These are phyloP conservation scores for Microplitis deprimator DNA, from an alignment of 2,888 invertebrate genomes.

Conservation along the genomic window DNA sequence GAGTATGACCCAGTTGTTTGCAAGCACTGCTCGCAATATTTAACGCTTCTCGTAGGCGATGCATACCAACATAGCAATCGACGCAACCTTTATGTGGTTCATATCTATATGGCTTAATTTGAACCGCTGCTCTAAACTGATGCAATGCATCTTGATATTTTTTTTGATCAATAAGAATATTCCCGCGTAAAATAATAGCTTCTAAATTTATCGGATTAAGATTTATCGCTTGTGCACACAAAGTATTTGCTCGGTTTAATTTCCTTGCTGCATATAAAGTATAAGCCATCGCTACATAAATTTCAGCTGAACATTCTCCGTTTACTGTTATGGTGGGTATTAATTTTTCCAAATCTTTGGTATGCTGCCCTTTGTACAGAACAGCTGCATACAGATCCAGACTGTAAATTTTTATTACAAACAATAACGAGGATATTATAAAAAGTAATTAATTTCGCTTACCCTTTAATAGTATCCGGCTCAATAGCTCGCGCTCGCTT, in stretches of 20 bases:
- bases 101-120: conserved; percentile 77
- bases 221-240: conserved; percentile 81
- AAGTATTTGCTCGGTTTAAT: conserved; percentile 79
- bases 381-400: conserved; percentile 79
- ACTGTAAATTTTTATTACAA: conserved; percentile 72
- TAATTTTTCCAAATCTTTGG: conserved; percentile 78
- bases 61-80: conserved; percentile 80
- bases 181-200: conserved; percentile 82
- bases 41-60: conserved; percentile 81
- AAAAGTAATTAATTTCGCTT: conserved; percentile 36
- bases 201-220: conserved; percentile 80
- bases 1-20: conserved; percentile 80
- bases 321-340: conserved; percentile 72
- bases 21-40: conserved; percentile 81
- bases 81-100: conserved; percentile 86
- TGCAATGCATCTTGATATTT: conserved; percentile 78
- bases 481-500: conserved; percentile 71
- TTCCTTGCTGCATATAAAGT: conserved; percentile 78
- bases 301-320: conserved; percentile 77
- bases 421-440: background rate
- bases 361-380: conserved; percentile 75
- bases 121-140: conserved; percentile 79
- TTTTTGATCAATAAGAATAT: conserved; percentile 77
- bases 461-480: conserved; percentile 67
- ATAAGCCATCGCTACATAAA: conserved; percentile 85